Conservation (phyloP, 2,797 vertebrate genomes). For the Tolypeutes matacus region DNA sequence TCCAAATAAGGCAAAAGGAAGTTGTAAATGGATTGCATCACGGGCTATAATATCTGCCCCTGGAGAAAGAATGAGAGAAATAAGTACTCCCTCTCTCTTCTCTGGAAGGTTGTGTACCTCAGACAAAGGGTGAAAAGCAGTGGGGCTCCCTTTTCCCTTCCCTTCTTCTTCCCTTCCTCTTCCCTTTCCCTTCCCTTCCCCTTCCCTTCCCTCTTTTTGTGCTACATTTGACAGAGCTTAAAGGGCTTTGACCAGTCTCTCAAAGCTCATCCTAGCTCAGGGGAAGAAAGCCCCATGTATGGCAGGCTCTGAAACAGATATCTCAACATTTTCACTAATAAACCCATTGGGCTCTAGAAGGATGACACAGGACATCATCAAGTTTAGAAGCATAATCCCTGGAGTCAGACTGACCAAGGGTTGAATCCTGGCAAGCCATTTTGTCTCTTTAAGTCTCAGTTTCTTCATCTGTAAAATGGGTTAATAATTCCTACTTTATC, state of each 20-base stretch:
- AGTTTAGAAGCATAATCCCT: neutral
- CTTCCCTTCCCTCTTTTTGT: neutral
- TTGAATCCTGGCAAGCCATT: neutral
- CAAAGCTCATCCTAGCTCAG: slow-evolving; percentile 51
- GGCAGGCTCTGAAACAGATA: slow-evolving; percentile 37
- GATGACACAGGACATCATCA: neutral
- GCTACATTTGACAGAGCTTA: slow-evolving; percentile 33
- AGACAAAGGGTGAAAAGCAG: neutral
- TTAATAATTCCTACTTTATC: neutral
- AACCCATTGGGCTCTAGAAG: neutral
- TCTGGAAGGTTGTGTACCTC: slow-evolving; percentile 13
- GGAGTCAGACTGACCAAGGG: neutral
- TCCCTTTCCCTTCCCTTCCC: no score
- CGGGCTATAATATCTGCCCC: neutral
- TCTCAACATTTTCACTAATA: neutral
- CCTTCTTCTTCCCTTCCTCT: no score
- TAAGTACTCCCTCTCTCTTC: neutral
- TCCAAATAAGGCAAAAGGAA: slow-evolving; percentile 46
- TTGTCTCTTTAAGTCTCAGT: neutral
- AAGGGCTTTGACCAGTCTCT: slow-evolving; percentile 40
- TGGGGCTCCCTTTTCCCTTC: neutral
- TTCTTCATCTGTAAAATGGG: neutral
- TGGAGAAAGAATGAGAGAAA: neutral
- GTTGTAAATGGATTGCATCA: neutral
- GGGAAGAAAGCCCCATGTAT: neutral